Evolutionary conservation across 2,888 invertebrate species (phyloP).

Genomic region (Gymnoscelis rufifasciata): DNA sequence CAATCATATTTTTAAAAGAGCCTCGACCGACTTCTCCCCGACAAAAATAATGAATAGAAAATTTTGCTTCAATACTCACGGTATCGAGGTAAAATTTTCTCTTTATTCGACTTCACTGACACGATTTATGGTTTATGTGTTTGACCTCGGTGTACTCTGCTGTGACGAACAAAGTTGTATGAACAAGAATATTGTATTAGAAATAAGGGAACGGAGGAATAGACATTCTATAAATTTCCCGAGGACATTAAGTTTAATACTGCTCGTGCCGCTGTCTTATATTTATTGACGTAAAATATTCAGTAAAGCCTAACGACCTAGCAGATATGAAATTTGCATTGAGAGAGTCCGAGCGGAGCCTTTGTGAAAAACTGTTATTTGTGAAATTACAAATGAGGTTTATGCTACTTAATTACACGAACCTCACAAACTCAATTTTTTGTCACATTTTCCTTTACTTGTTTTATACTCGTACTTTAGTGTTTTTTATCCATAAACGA

Average conservation of each 20-base stretch:
- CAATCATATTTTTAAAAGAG: conserved; percentile 29
- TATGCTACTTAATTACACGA: not conserved
- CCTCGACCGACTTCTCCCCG: conserved; percentile 32
- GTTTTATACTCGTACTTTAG: too few species aligned
- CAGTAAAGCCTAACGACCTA: conserved; percentile 20
- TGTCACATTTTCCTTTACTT: too few species aligned
- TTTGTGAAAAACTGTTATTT: not conserved
- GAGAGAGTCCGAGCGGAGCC: conserved; percentile 2
- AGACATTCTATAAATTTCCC: conserved; percentile 40
- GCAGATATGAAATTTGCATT: conserved; percentile 15
- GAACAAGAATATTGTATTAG: conserved; percentile 49
- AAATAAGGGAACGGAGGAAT: conserved; percentile 41
- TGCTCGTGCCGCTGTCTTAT: conserved; percentile 22
- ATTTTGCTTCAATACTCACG: too few species aligned
- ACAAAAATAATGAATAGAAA: conserved; percentile 56
- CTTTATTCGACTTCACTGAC: conserved; percentile 50
- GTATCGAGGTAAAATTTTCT: conserved; percentile 50
- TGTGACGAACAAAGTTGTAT: conserved; percentile 55
- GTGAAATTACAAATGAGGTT: not conserved
- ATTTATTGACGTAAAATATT: conserved; percentile 27
- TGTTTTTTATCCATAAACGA: too few species aligned
- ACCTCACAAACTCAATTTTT: too few species aligned
- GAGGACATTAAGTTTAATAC: conserved; percentile 36
- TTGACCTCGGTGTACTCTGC: conserved; percentile 56
- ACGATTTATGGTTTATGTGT: conserved; percentile 66